Base-by-base conservation (phyloP, 2,113 vertebrate genomes). In the Pituophis catenifer region DNA sequence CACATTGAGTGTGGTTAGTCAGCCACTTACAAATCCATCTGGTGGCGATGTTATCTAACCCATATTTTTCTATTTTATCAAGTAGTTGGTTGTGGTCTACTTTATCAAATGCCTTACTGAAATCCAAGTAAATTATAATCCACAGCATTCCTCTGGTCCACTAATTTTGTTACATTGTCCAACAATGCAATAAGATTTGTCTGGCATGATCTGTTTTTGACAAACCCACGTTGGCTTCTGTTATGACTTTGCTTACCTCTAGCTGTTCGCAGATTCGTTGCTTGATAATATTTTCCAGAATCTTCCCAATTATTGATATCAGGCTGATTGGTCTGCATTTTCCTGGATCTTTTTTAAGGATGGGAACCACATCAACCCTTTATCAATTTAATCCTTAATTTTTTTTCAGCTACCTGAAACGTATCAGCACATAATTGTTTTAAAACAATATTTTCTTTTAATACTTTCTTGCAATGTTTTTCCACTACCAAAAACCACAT, bases 401-500 rank as follows among this genome's bases (percentile, higher is more conserved):
- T 81, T 65, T 94, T 90, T 90, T 59, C 91, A 91, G 54, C 86
- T 92, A 21, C 15, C 26, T 94, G 85, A 19, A 93, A 93, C 86
- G 24, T 26, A 91, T 89, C 62, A 89, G 52, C 94, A 92, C 92
- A 33, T 89, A 26, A 75, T 93, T 5, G 89, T 94, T 95, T 96
- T 94, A 92, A 87, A 87, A 87, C 59, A 62, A 93, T 94, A 90
- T 17, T 48, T 95, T 65, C 93, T 91, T 95, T 92, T 44, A 57
- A 8, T 85, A 87, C 54, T 93, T 94, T 95, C 8, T 94, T 90
- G 88, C 81, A 88, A 92, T 95, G 92, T 50, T 62, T 81, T 91
- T 93, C 93, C 92, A 89, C 93, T 93, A 95, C 93, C 57, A 94
- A 93, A 96, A 96, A 50, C 94, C 92, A 50, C 90, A 88, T 86